phyloP scores from a whole-genome alignment of 2,113 vertebrate species.

The Macaca nemestrina region DNA sequence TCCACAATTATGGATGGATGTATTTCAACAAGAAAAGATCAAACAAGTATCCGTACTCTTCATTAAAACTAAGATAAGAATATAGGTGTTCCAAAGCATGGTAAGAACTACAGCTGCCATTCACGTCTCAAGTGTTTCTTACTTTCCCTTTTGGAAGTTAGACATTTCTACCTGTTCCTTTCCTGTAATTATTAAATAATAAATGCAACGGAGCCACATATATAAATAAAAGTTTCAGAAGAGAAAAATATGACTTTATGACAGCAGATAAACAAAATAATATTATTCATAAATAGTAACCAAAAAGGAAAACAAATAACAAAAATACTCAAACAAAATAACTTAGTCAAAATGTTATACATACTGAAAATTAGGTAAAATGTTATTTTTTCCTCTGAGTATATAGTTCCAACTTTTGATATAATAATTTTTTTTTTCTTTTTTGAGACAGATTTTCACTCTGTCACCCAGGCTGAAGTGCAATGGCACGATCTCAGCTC shows the following conservation, averaged over 20 bases:
- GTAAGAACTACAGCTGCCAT: neutral
- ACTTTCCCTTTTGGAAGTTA: constrained; percentile 17
- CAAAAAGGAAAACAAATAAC: neutral
- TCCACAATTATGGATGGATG: neutral
- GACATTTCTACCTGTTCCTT: neutral
- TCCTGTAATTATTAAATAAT: neutral
- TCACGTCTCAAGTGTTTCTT: neutral
- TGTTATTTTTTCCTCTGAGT: neutral
- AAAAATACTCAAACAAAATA: neutral
- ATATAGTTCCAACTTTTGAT: neutral
- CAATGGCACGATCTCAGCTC: too few relatives aligned
- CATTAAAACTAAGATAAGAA: neutral
- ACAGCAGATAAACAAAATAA: neutral
- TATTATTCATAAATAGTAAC: neutral
- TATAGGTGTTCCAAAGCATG: neutral
- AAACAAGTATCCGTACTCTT: neutral
- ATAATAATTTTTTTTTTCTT: neutral
- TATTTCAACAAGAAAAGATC: constrained; percentile 18
- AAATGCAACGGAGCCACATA: neutral
- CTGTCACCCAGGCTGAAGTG: too few relatives aligned
- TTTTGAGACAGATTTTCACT: too few relatives aligned
- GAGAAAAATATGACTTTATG: neutral
- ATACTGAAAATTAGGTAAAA: neutral
- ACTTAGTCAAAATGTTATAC: neutral
- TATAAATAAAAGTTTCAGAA: neutral